A percentile compares a stretch with the other conserved stretches of the same genome.
These are phyloP conservation scores for Epizoanthus scotinus DNA, from an alignment of 92 coral and sea anemone species.

Conservation along the genomic window DNA sequence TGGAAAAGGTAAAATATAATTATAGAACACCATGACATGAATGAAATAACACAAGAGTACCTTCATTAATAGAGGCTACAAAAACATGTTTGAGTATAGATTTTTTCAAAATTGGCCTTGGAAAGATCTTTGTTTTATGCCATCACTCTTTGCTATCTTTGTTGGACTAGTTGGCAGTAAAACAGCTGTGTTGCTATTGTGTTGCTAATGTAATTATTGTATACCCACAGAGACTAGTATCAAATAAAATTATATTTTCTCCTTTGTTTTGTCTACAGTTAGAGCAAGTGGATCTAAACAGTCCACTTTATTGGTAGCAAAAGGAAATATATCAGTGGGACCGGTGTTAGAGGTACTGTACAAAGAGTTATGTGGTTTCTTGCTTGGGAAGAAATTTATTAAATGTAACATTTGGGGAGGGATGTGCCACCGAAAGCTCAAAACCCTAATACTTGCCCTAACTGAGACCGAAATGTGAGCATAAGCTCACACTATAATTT, in stretches of 20 bases:
- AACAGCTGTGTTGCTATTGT: conserved; percentile 3
- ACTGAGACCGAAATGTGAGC: conserved; percentile 15
- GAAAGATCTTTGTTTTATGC: conserved; percentile 5
- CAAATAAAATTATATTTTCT: not conserved
- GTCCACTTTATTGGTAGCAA: conserved; percentile 20
- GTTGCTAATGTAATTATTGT: not conserved
- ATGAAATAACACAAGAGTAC: conserved; percentile 9
- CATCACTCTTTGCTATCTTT: conserved; percentile 4
- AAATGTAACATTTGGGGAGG: conserved; percentile 19
- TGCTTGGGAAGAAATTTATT: conserved; percentile 18
- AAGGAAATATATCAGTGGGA: conserved; percentile 6
- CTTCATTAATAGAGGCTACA: not conserved
- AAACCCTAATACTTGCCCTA: conserved; percentile 16
- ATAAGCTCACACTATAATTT: conserved; percentile 16
- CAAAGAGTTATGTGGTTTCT: not conserved
- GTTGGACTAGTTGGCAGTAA: conserved; percentile 11
- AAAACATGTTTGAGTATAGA: conserved; percentile 8
- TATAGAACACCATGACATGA: conserved; percentile 6
- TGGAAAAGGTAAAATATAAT: not conserved
- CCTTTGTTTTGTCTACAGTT: not conserved
- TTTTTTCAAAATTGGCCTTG: conserved; percentile 3
- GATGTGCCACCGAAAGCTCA: conserved; percentile 21
- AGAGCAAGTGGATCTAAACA: conserved; percentile 16
- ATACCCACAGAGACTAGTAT: conserved; percentile 7
- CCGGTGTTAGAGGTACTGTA: conserved; percentile 23